A percentile compares a stretch with the other conserved stretches of the same genome.
phyloP scores from a whole-genome alignment of 37 sponge, comb jelly and placozoan species.

The Ephydatia muelleri region DNA sequence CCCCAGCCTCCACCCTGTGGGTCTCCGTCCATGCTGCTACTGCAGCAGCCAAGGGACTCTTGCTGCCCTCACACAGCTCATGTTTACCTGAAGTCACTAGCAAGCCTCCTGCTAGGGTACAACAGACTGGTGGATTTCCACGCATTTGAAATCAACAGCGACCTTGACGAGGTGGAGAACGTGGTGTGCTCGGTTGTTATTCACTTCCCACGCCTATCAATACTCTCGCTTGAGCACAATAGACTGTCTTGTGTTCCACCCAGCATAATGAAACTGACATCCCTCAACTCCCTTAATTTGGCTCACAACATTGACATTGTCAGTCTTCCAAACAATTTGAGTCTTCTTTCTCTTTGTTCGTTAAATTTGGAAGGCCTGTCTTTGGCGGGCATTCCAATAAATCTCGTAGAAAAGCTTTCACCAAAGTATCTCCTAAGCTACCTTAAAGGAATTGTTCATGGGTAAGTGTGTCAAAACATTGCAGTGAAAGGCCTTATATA shows the following conservation, averaged over 20 bases:
- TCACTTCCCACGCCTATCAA: conserved; percentile 54
- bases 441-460: conserved; percentile 58
- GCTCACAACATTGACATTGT: conserved; percentile 74
- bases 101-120: conserved; percentile 35
- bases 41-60: conserved; percentile 42
- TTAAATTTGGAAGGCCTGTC: conserved; percentile 53
- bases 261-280: conserved; percentile 58
- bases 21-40: background rate
- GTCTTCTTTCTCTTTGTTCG: conserved; percentile 52
- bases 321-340: conserved; percentile 61
- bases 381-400: conserved; percentile 32
- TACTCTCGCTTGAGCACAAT: conserved; percentile 58
- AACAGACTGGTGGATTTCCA: conserved; percentile 34
- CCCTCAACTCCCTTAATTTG: conserved; percentile 68
- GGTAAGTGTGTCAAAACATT: conserved; percentile 44
- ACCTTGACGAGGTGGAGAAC: background rate
- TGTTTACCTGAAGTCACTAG: conserved; percentile 33
- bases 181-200: background rate
- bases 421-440: conserved; percentile 40
- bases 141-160: background rate
- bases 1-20: background rate
- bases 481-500: background rate
- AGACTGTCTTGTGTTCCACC: conserved; percentile 32
- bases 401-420: background rate
- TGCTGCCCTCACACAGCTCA: conserved; percentile 12